Percentiles rank a stretch among this genome's conserved stretches.
Conservation (phyloP, 2,797 vertebrate genomes). For the Yasuhikotakia modesta region DNA sequence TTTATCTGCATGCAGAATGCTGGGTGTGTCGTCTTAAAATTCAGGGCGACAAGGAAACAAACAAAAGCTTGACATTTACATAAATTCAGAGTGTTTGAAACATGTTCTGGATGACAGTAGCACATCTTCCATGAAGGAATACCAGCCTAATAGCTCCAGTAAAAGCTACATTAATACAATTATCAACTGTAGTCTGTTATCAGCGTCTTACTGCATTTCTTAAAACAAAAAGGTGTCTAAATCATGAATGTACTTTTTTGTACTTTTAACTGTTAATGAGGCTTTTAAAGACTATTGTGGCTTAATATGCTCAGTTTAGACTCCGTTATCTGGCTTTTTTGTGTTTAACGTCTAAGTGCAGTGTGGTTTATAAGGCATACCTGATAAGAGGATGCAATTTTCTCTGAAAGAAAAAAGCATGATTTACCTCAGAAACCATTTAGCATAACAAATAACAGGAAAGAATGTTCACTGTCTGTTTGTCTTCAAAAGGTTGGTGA, state of each 20-base stretch:
- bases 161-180: constrained; percentile 46
- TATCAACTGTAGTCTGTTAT: constrained; percentile 37
- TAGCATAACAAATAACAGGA: constrained; percentile 7
- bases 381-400: constrained; percentile 22
- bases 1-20: not conserved
- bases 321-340: constrained; percentile 44
- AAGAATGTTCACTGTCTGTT: not conserved
- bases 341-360: constrained; percentile 23
- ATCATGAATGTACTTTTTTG: constrained; percentile 31
- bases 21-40: not conserved
- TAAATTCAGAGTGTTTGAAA: constrained; percentile 9
- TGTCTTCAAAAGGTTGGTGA: constrained; percentile 14
- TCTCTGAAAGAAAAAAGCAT: not conserved
- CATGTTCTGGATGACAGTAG: not conserved
- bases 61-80: constrained; percentile 32
- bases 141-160: constrained; percentile 20
- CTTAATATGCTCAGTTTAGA: constrained; percentile 41
- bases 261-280: constrained; percentile 42
- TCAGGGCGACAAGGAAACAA: constrained; percentile 5
- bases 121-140: constrained; percentile 16
- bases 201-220: constrained; percentile 28
- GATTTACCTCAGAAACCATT: not conserved
- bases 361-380: constrained; percentile 1
- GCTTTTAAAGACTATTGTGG: constrained; percentile 42
- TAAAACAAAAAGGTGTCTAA: constrained; percentile 14